These are phyloP conservation scores for Oxyura jamaicensis DNA, from an alignment of 2,113 vertebrate genomes.

Conservation along the genomic window DNA sequence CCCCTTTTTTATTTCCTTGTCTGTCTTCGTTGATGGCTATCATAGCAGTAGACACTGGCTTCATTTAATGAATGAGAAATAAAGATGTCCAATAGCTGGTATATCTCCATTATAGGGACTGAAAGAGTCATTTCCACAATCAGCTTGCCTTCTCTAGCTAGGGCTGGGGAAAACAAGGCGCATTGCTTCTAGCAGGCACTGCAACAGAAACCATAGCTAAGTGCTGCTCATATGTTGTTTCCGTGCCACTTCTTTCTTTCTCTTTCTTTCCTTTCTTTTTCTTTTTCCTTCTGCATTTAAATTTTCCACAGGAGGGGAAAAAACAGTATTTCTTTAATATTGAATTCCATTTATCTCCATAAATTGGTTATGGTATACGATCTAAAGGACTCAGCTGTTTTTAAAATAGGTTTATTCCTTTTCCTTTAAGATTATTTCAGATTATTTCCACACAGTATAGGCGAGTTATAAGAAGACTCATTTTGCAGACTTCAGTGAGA, in stretches of 20 bases:
- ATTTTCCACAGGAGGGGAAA: slow-evolving; percentile 74
- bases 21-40: slow-evolving; percentile 67
- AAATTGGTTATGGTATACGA: slow-evolving; percentile 82
- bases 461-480: slow-evolving; percentile 76
- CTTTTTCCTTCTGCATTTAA: slow-evolving; percentile 67
- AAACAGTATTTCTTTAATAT: slow-evolving; percentile 78
- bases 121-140: slow-evolving; percentile 50
- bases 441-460: slow-evolving; percentile 80
- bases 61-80: slow-evolving; percentile 51
- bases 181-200: background rate
- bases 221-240: background rate
- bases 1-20: slow-evolving; percentile 65
- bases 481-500: slow-evolving; percentile 73
- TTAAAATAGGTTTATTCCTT: slow-evolving; percentile 82
- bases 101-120: slow-evolving; percentile 1
- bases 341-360: slow-evolving; percentile 81
- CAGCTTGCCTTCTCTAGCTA: background rate
- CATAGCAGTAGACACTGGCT: slow-evolving; percentile 50
- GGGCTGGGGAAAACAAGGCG: background rate
- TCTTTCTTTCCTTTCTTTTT: background rate
- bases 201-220: background rate
- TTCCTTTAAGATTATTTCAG: slow-evolving; percentile 77
- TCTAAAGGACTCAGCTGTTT: slow-evolving; percentile 83
- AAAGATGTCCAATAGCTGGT: slow-evolving; percentile 38
- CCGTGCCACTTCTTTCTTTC: background rate